Conservation (phyloP, 2,113 vertebrate species). For the Rhinoptilus africanus region DNA sequence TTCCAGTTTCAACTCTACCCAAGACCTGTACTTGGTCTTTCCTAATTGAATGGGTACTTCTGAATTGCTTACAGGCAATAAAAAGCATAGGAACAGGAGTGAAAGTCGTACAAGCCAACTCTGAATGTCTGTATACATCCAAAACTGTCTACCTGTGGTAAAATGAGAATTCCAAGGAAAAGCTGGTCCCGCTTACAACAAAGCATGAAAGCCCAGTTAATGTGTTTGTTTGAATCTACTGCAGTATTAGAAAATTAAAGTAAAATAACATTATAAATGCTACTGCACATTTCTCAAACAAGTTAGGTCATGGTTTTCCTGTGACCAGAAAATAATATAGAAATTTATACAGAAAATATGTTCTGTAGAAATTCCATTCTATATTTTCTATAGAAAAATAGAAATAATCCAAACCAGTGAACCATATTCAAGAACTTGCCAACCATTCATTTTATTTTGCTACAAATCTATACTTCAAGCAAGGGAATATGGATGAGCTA, state of each 20-base stretch:
- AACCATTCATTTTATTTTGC: neutral
- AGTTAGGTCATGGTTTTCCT: neutral
- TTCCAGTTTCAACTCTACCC: neutral
- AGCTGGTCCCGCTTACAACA: neutral
- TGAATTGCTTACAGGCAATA: neutral
- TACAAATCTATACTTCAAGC: neutral
- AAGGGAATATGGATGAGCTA: neutral
- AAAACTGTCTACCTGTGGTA: accelerated
- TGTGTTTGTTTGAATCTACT: neutral
- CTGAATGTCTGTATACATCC: neutral
- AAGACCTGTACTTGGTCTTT: neutral
- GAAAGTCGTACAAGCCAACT: neutral
- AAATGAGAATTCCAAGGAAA: neutral
- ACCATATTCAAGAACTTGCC: neutral
- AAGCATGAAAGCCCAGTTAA: neutral
- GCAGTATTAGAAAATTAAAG: neutral
- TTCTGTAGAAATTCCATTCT: neutral
- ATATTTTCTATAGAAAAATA: neutral
- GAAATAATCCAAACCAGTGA: neutral
- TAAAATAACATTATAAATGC: neutral
- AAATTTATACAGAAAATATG: neutral
- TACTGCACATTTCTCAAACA: neutral
- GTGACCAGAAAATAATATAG: neutral
- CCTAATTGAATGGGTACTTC: neutral
- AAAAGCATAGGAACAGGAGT: neutral